Evolutionary conservation across 2,113 vertebrate genomes (phyloP).

Genomic region (Siniperca chuatsi): DNA sequence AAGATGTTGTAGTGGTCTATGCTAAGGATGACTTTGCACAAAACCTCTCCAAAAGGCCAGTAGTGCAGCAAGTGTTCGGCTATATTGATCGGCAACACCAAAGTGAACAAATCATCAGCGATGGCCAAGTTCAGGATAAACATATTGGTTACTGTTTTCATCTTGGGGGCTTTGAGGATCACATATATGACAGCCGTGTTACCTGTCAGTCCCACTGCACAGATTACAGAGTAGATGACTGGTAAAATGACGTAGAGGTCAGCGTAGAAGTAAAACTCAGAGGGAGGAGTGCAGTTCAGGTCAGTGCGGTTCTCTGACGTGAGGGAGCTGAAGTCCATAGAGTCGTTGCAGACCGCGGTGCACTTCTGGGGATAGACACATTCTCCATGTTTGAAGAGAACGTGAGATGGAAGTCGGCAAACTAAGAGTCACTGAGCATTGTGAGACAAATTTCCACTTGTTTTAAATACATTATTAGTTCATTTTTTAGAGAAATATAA

Average conservation of each 20-base stretch:
- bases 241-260: conserved; percentile 89
- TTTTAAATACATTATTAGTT: not conserved
- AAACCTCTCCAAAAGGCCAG: conserved; percentile 92
- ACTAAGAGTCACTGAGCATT: conserved; percentile 10
- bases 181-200: conserved; percentile 92
- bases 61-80: conserved; percentile 89
- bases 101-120: conserved; percentile 89
- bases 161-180: conserved; percentile 92
- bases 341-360: conserved; percentile 73
- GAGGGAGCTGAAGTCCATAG: conserved; percentile 70
- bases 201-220: conserved; percentile 89
- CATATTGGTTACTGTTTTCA: conserved; percentile 94
- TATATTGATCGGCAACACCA: conserved; percentile 91
- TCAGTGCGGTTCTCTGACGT: conserved; percentile 64
- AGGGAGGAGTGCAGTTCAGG: conserved; percentile 73
- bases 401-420: not conserved
- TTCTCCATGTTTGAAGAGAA: conserved; percentile 79
- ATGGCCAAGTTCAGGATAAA: conserved; percentile 93
- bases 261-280: conserved; percentile 75
- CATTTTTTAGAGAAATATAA: not conserved
- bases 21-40: conserved; percentile 93
- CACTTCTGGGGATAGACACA: conserved; percentile 25
- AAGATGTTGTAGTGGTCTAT: conserved; percentile 94
- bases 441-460: not conserved
- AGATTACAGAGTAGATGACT: conserved; percentile 89